Conservation (phyloP, 2,797 vertebrate species). For the Kryptopterus vitreolus region DNA sequence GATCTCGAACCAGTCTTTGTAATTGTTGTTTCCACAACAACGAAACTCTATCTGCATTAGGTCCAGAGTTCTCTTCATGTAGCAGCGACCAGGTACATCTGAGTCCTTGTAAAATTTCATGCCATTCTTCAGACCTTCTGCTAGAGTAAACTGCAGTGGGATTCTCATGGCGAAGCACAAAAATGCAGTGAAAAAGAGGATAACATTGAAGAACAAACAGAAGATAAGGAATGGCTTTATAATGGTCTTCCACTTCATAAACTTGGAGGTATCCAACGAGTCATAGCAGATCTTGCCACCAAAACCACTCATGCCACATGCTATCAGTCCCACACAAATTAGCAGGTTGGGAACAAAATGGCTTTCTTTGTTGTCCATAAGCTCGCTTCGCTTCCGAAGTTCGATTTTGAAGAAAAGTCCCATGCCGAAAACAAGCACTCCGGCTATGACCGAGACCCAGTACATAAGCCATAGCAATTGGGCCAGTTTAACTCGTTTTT, state of each 20-base stretch:
- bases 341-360: conserved; percentile 96
- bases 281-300: conserved; percentile 97
- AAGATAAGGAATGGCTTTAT: conserved; percentile 83
- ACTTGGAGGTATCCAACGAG: conserved; percentile 90
- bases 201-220: conserved; percentile 80
- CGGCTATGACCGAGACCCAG: conserved; percentile 91
- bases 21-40: conserved; percentile 95
- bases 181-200: conserved; percentile 79
- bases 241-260: conserved; percentile 86
- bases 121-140: conserved; percentile 85
- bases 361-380: conserved; percentile 97
- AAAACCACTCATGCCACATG: conserved; percentile 85
- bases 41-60: conserved; percentile 97
- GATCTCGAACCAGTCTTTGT: conserved; percentile 97
- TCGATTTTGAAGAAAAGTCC: conserved; percentile 97
- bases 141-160: conserved; percentile 87
- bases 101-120: conserved; percentile 97
- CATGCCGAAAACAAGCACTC: conserved; percentile 88
- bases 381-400: conserved; percentile 91
- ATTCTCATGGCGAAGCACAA: conserved; percentile 88
- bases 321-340: conserved; percentile 84
- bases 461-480: conserved; percentile 98
- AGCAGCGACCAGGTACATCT: conserved; percentile 93
- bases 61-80: conserved; percentile 98
- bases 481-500: conserved; percentile 93